Evolutionary conservation across 1,140 invertebrate genomes (phyloP), one percentile per base, ranked within the genome.

Genomic region (Drosophila insularis): DNA sequence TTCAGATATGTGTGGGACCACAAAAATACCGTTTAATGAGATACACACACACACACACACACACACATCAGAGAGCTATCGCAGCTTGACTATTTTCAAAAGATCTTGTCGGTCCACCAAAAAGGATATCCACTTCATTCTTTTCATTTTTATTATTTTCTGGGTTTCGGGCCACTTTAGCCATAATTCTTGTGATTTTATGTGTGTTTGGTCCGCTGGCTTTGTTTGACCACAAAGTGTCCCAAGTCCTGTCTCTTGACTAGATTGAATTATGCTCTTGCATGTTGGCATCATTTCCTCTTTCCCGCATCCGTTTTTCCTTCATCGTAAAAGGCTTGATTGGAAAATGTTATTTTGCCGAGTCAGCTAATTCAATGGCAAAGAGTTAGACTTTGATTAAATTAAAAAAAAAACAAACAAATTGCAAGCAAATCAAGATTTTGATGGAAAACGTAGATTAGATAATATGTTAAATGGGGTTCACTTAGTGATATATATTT

Each of bases 1-100:
- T 37, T 58, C 37, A 78, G 75, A 78, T 78, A 78, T 68, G 53
- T 68, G 53, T 73, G 53, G 54, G 72, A 63, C 62, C 58, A 61
- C 72, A 76, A 76, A 81, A 84, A 81, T 84, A 84, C 80, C 80
- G 80, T 84, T 84, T 84, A 76, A 78, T 70, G 80, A 80, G 78
- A 40, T 71, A 21, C 71, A 50, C 59, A 21, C 35, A 61, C 61
- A 63, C 61, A 32, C 63, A 59, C 71, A 58, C 73, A 70, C 32
- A 6, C 32, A 58, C 73, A 70, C 32, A 6, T 8, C 10, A 35
- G 32, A 37, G 35, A 59, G 14, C 3, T 17, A 46, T 46, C 17
- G n/a, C 73, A 77, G 74, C 74, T 77, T 77, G 74, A 71, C 60
- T 71, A 71, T 77, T 76, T 21, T 71, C 66, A 37, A 32, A 75